These are phyloP conservation scores for Drosophila pegasa DNA, from an alignment of 2,888 invertebrate species.

Conservation along the genomic window DNA sequence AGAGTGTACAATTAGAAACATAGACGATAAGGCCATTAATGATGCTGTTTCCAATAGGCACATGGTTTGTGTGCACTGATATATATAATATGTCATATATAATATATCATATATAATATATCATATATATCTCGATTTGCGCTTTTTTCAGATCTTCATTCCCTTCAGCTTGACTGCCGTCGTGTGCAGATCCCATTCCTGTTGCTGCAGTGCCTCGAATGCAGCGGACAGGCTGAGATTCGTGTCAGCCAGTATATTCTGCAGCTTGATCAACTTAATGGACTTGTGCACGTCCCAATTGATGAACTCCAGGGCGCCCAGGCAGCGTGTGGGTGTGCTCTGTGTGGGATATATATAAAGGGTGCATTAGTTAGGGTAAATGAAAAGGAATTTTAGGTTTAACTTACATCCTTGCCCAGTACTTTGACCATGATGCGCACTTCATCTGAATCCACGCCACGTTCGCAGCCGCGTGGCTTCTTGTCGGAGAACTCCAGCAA, in stretches of 20 bases:
- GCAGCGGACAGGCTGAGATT: constrained; percentile 81
- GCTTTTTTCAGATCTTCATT: constrained; percentile 56
- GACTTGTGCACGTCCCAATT: constrained; percentile 96
- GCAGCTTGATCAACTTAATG: constrained; percentile 88
- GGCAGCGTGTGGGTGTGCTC: constrained; percentile 91
- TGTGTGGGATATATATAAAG: constrained; percentile 70
- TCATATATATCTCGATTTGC: neutral
- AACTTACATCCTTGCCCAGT: constrained; percentile 89
- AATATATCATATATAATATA: neutral
- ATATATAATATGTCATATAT: neutral
- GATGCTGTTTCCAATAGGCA: constrained; percentile 47
- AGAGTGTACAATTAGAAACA: constrained; percentile 34
- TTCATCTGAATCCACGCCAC: constrained; percentile 95
- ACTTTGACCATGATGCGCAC: constrained; percentile 96
- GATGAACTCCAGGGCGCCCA: constrained; percentile 92
- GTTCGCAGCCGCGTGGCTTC: constrained; percentile 92
- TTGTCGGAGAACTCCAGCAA: constrained; percentile 94
- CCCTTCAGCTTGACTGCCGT: constrained; percentile 82
- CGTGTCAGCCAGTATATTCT: constrained; percentile 81
- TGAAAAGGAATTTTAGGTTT: neutral
- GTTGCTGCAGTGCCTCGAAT: constrained; percentile 81
- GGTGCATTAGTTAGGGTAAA: neutral
- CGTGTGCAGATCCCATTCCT: constrained; percentile 85
- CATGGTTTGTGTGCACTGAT: constrained; percentile 28
- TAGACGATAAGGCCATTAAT: constrained; percentile 32